Evolutionary conservation across 2,797 vertebrate genomes (phyloP).

Genomic region (Sebastes itinus): DNA sequence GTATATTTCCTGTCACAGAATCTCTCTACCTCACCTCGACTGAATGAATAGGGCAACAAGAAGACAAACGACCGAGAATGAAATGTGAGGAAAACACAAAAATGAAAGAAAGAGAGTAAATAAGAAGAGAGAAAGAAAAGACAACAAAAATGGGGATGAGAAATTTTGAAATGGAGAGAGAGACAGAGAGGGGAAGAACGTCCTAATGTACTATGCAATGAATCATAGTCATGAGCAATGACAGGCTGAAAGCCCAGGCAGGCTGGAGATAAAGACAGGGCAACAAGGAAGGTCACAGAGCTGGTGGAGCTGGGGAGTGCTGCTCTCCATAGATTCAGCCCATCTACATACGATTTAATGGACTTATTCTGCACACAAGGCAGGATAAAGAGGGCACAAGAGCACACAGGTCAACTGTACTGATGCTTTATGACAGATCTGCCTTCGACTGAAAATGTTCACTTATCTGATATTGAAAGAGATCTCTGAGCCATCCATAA

Average conservation of each 20-base stretch:
- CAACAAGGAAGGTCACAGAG: conserved; percentile 25
- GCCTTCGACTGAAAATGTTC: neutral
- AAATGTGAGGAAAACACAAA: neutral
- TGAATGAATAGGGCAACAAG: neutral
- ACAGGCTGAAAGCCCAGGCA: conserved; percentile 19
- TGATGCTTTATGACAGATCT: neutral
- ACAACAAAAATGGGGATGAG: neutral
- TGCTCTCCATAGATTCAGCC: conserved; percentile 1
- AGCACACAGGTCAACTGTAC: neutral
- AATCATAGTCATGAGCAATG: conserved; percentile 42
- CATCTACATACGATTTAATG: neutral
- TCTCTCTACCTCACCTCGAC: neutral
- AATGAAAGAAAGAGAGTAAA: neutral
- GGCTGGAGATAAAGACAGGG: conserved; percentile 24
- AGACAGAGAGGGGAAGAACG: neutral
- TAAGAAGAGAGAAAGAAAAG: neutral
- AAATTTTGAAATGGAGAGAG: conserved; percentile 1
- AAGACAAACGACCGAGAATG: neutral
- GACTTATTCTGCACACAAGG: conserved; percentile 7
- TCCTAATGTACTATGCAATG: conserved; percentile 24
- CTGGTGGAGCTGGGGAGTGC: neutral
- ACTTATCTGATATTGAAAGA: neutral
- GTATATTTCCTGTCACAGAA: conserved; percentile 15
- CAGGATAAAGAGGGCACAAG: neutral
- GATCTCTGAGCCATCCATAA: neutral